Base-by-base conservation (phyloP, 2,797 vertebrate genomes). In the Esox lucius region DNA sequence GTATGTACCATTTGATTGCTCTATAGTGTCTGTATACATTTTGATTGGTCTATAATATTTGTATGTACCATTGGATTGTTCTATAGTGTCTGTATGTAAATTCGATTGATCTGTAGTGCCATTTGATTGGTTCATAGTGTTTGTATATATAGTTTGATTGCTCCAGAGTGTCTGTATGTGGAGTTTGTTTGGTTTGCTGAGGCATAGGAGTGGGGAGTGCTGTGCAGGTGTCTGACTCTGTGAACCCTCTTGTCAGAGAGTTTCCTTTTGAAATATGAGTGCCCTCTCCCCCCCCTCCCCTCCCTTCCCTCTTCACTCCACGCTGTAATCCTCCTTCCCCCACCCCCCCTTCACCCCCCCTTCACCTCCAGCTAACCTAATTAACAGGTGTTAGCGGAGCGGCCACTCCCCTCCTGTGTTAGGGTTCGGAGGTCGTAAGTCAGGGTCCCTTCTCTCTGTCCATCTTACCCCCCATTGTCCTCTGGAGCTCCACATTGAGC, bases 311-410 rank as follows among this genome's bases (percentile, higher is more conserved):
- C 4, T 11, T 26, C 19, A 46, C 24, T 12, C 42, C 6, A 46
- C 7, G 3, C 3, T 46, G 11, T 46, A 8, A 46, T 46, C 42
- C 46, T 46, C 33, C 35, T 35, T 35, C 13, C 24, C n/a, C 51
- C n/a, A n/a, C n/a, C n/a, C n/a, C n/a, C n/a, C n/a, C n/a, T n/a
- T n/a, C 19, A 16, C 26, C 46, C 46, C 42, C 19, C 71, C 48
- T 22, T 76, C 72, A 80, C 78, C 71, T 79, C 70, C 73, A 72
- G 22, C 77, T 66, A 78, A 82, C 78, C 81, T 85, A 82, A 84
- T 85, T 87, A 85, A 82, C 78, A 80, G 75, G 48, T 74, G 71
- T 62, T 56, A 59, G 79, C 71, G 17, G 74, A 66, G 73, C 12
- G 73, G 71, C n/a, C 17, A 64, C 74, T 66, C 69, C 51, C 69